A percentile compares a stretch with the other conserved stretches of the same genome.
These are phyloP conservation scores for Hoplodrina blanda DNA, from an alignment of 2,888 invertebrate species.

Conservation along the genomic window DNA sequence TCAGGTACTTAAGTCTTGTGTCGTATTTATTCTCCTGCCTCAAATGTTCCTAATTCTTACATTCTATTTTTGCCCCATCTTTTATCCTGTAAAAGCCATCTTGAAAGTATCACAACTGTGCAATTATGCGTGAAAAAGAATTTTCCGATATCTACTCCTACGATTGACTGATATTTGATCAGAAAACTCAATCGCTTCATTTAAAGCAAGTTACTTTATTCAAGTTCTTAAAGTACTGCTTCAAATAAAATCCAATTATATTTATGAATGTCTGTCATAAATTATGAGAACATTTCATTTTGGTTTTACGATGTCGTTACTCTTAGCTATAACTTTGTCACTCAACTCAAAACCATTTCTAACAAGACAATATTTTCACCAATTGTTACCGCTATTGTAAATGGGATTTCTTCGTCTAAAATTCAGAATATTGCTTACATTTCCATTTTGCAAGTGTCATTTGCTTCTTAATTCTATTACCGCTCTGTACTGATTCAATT, in stretches of 20 bases:
- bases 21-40: neutral
- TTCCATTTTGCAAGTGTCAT: constrained; percentile 30
- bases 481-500: constrained; percentile 11
- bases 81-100: constrained; percentile 37
- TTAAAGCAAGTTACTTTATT: constrained; percentile 32
- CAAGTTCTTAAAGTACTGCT: constrained; percentile 3
- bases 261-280: constrained; percentile 56
- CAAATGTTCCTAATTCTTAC: constrained; percentile 14
- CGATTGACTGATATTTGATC: constrained; percentile 57
- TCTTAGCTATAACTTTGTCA: constrained; percentile 69
- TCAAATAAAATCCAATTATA: constrained; percentile 53
- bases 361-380: constrained; percentile 69
- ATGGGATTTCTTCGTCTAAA: constrained; percentile 65
- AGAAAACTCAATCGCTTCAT: constrained; percentile 38
- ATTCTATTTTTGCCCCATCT: constrained; percentile 33
- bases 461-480: constrained; percentile 34
- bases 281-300: constrained; percentile 73
- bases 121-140: constrained; percentile 61
- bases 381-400: constrained; percentile 63
- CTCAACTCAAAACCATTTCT: constrained; percentile 58
- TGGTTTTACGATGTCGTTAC: constrained; percentile 77
- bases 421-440: constrained; percentile 50
- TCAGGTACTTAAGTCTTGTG: neutral
- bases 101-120: constrained; percentile 40
- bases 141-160: constrained; percentile 61